phyloP scores from a whole-genome alignment of 1,140 invertebrate genomes.

The Hetaerina americana region DNA sequence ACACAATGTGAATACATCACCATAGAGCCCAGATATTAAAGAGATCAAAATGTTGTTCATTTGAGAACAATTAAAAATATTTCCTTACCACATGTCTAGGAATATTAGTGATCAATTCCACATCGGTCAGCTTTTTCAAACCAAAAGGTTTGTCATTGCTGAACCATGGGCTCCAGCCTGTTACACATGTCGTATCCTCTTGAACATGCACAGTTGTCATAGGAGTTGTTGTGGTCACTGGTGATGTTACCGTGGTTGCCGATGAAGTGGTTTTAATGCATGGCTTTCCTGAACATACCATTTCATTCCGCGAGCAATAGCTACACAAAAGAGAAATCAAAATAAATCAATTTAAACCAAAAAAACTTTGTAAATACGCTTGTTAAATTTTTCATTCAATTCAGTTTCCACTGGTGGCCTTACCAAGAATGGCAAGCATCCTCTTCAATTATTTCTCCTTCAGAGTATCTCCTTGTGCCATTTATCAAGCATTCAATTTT shows the following conservation, averaged over 20 bases:
- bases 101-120: slow-evolving; percentile 42
- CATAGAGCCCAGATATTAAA: too few relatives aligned
- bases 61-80: too few relatives aligned
- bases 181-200: slow-evolving; percentile 29
- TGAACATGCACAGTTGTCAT: not conserved
- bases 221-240: slow-evolving; percentile 20
- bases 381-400: too few relatives aligned
- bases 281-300: slow-evolving; percentile 53
- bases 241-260: slow-evolving; percentile 17
- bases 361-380: too few relatives aligned
- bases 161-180: slow-evolving; percentile 64
- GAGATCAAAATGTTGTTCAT: too few relatives aligned
- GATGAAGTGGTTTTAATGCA: slow-evolving; percentile 10
- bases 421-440: slow-evolving; percentile 65
- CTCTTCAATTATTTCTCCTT: slow-evolving; percentile 60
- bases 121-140: slow-evolving; percentile 34
- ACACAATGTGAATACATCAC: too few relatives aligned
- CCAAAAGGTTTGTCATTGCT: slow-evolving; percentile 37
- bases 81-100: not conserved
- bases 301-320: slow-evolving; percentile 50
- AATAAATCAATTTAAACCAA: too few relatives aligned
- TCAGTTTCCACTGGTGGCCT: too few relatives aligned
- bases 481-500: slow-evolving; percentile 53
- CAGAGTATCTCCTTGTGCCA: slow-evolving; percentile 48
- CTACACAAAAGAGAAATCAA: slow-evolving; percentile 19